These are phyloP conservation scores for Datnioides undecimradiatus DNA, from an alignment of 2,113 vertebrate species.

Conservation along the genomic window DNA sequence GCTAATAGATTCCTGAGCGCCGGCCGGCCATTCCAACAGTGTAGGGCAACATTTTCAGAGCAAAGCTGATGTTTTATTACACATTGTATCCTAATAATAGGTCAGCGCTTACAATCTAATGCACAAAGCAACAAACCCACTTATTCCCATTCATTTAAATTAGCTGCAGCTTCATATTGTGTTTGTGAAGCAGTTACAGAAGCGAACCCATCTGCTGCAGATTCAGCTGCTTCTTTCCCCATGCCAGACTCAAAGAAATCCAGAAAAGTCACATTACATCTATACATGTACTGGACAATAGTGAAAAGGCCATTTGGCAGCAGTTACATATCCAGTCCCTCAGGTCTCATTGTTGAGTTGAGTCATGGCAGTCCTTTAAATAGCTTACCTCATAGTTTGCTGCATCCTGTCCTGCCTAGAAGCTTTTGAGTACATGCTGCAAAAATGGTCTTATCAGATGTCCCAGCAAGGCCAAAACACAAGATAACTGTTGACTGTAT, in stretches of 20 bases:
- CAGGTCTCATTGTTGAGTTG: not conserved
- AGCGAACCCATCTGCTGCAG: not conserved
- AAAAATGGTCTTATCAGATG: conserved; percentile 2
- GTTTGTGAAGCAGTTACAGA: conserved; percentile 19
- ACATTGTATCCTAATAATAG: conserved; percentile 77
- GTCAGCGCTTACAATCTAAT: conserved; percentile 58
- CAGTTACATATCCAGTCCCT: not conserved
- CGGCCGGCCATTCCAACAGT: conserved; percentile 64
- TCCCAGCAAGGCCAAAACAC: not conserved
- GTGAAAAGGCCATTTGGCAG: not conserved
- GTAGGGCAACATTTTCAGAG: conserved; percentile 70
- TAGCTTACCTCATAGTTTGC: conserved; percentile 10
- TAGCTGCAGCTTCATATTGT: conserved; percentile 9
- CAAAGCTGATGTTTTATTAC: conserved; percentile 70
- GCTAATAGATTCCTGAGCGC: conserved; percentile 80
- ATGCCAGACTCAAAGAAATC: not conserved
- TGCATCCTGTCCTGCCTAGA: conserved; percentile 2
- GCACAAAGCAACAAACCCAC: conserved; percentile 34
- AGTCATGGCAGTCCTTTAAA: not conserved
- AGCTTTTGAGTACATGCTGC: not conserved
- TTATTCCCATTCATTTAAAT: conserved; percentile 50
- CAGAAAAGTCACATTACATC: not conserved
- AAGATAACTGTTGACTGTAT: not conserved
- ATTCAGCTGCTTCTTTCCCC: not conserved
- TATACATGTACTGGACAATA: not conserved